A percentile compares a stretch with the other conserved stretches of the same genome.
phyloP scores from a whole-genome alignment of 1,140 invertebrate genomes.

The Drosophila murphyi region DNA sequence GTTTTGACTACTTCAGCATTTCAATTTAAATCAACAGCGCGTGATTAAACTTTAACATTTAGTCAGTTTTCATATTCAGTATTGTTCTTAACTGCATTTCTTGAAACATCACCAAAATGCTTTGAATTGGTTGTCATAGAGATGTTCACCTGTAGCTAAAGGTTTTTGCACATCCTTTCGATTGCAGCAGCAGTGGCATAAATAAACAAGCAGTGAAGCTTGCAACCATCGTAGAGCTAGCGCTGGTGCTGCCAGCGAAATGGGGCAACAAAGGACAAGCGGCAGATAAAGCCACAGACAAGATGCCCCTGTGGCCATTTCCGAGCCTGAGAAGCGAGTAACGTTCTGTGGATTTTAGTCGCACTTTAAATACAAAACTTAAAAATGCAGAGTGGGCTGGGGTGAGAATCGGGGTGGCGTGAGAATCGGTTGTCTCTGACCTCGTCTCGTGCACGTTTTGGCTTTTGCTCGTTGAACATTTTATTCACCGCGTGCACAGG shows the following conservation, averaged over 20 bases:
- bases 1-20: too few relatives aligned
- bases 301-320: conserved; percentile 53
- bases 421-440: conserved; percentile 21
- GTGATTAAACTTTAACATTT: too few relatives aligned
- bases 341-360: conserved; percentile 20
- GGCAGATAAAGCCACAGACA: conserved; percentile 48
- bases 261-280: conserved; percentile 33
- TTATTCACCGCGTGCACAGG: conserved; percentile 37
- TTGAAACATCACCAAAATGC: too few relatives aligned
- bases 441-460: conserved; percentile 13
- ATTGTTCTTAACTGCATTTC: too few relatives aligned
- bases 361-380: conserved; percentile 48
- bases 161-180: conserved; percentile 50
- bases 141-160: conserved; percentile 27
- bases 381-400: not conserved
- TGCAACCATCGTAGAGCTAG: conserved; percentile 3
- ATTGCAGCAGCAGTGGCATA: conserved; percentile 61
- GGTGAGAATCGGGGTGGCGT: not conserved
- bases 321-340: conserved; percentile 5
- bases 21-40: too few relatives aligned
- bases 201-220: conserved; percentile 57
- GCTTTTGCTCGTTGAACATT: conserved; percentile 34
- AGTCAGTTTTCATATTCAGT: too few relatives aligned
- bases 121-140: conserved; percentile 6
- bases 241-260: conserved; percentile 34